Evolutionary conservation across 2,113 vertebrate genomes (phyloP), one percentile per base, ranked within the genome.

Genomic region (Phodopus roborovskii): DNA sequence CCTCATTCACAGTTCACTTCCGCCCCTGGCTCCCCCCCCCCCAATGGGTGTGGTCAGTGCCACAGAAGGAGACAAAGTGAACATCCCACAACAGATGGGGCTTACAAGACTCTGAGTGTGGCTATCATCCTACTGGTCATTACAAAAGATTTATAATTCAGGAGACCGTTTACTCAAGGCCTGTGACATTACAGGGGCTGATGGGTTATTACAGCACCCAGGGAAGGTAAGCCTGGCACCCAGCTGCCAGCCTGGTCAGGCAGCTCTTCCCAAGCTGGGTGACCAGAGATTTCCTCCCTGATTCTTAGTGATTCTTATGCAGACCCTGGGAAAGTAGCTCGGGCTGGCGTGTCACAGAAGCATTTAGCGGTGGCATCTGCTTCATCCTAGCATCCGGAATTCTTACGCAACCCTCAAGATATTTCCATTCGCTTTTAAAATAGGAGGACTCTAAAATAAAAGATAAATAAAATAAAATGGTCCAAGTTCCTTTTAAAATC

Each of bases 391-490:
- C 26, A 22, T 66, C 62, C 73, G 48, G 17, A n/a, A 70, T 68
- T 83, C 93, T 87, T 50, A 36, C 15, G 36, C 84, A 88, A 87
- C 70, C 71, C 64, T 70, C n/a, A 93, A 92, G 92, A 91, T 66
- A 79, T 50, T 92, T 94, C 75, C 74, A 73, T 92, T 94, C 90
- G 92, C 86, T 94, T 97, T 96, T 94, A 96, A 97, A 96, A 83
- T 82, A 93, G 93, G 87, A 95, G 64, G 85, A 93, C 42, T 93
- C 91, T 84, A 53, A 88, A 84, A 93, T 89, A 95, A 66, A 68
- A 77, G 62, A 74, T 82, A 53, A 79, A 75, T 36, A 78, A 92
- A 90, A 64, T 24, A 86, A 92, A 88, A 90, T 33, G 79, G 83
- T 94, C 70, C 92, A 56, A 92, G 74, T 90, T 89, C 56, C 33